Evolutionary conservation across 2,113 vertebrate genomes (phyloP), one percentile per base, ranked within the genome.

Genomic region (Passer domesticus): DNA sequence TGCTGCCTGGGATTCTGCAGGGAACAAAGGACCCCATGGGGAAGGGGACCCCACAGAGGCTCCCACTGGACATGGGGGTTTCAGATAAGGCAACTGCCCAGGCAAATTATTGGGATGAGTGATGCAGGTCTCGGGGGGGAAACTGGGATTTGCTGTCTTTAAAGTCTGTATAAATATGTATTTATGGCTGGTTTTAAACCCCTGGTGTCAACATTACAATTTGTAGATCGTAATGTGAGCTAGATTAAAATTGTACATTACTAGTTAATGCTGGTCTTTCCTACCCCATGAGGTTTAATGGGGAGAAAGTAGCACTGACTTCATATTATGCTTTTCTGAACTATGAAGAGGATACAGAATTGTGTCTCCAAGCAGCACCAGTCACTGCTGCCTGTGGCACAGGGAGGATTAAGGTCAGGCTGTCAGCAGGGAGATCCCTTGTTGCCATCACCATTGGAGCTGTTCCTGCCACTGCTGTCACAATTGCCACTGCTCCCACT

Each of bases 171-270:
- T 0, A 44, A 56, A 2, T 27, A 12, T 5, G 6, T 9, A 3
- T 72, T 63, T 62, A 15, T 37, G 44, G 27, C 44, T 2, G 0
- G 2, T 76, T 50, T 76, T 63, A 76, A 93, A 39, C 18, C 37
- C 16, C 3, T 30, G 17, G 33, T 58, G n/a, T 62, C 47, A 27
- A 8, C 37, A 41, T n/a, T 30, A 49, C 28, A 37, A 22, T 47
- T 24, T 58, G 19, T 53, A 58, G n/a, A 43, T 75, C 0, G 0
- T 39, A 66, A 35, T 7, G 4, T 31, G 33, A 87, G 8, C 17
- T 63, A 50, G 53, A 80, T 63, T 47, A 53, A 91, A 86, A 37
- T 13, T 6, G 1, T 17, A 37, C 8, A 6, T 35, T 24, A 17
- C 16, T 8, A 77, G 44, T 83, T 83, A 59, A n/a, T 33, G 82